phyloP scores from a whole-genome alignment of 2,797 vertebrate species.

The Capromys pilorides region DNA sequence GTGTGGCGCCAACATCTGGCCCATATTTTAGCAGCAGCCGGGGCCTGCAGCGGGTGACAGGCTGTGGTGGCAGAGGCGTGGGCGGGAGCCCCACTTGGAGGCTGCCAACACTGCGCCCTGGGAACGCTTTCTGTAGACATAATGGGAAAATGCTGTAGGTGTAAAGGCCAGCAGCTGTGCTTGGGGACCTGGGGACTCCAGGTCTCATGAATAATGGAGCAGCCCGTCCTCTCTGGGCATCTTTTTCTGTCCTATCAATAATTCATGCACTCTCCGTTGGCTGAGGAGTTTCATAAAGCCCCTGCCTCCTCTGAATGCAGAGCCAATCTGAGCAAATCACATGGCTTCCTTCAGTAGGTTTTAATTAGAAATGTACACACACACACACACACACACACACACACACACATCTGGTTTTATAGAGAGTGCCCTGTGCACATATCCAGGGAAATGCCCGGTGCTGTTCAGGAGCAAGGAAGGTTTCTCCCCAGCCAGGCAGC shows the following conservation, averaged over 20 bases:
- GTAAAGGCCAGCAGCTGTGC: slow-evolving; percentile 63
- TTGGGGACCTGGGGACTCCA: slow-evolving; percentile 68
- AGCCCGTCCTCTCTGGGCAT: slow-evolving; percentile 41
- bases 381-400: neutral
- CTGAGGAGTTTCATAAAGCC: slow-evolving; percentile 54
- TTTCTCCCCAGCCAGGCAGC: neutral
- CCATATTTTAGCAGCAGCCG: neutral
- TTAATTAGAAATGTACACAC: slow-evolving; percentile 25
- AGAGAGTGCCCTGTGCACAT: neutral
- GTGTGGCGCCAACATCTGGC: rapidly evolving
- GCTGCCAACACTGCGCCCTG: neutral
- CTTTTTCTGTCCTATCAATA: slow-evolving; percentile 67
- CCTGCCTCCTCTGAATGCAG: slow-evolving; percentile 51
- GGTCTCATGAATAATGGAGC: slow-evolving; percentile 76
- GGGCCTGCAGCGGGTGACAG: neutral
- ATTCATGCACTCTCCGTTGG: slow-evolving; percentile 60
- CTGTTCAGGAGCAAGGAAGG: neutral
- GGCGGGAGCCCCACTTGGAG: slow-evolving; percentile 25
- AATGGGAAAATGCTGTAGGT: slow-evolving; percentile 74
- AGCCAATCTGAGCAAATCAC: slow-evolving; percentile 15
- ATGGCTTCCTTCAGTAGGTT: neutral
- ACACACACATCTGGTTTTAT: neutral
- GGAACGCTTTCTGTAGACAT: slow-evolving; percentile 24
- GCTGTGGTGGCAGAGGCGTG: neutral
- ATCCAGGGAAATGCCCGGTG: neutral